Evolutionary conservation across 2,797 vertebrate species (phyloP).

Genomic region (Sebastes melanostomus): DNA sequence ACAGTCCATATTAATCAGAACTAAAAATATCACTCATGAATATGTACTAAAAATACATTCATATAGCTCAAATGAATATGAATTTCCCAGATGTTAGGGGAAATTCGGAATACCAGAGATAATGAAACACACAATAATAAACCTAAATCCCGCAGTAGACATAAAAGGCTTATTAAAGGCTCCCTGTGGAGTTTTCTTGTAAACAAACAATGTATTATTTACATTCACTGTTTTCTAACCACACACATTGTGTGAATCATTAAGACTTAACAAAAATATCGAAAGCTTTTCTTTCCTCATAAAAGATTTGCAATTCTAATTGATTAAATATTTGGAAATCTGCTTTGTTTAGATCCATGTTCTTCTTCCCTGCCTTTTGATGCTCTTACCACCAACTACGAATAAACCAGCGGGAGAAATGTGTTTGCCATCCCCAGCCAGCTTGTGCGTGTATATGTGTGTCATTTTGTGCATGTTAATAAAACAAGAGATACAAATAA

Average conservation of each 20-base stretch:
- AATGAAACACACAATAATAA: slow-evolving; percentile 12
- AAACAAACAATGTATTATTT: slow-evolving; percentile 8
- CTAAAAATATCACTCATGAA: background rate
- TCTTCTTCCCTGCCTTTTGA: background rate
- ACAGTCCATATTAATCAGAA: background rate
- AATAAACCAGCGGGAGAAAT: background rate
- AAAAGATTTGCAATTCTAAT: background rate
- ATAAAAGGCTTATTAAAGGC: slow-evolving; percentile 4
- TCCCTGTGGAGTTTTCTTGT: slow-evolving; percentile 3
- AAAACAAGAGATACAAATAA: background rate
- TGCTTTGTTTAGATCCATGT: background rate
- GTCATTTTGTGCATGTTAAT: background rate
- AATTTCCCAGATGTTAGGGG: background rate
- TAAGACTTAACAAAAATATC: background rate
- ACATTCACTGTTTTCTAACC: background rate
- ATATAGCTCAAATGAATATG: background rate
- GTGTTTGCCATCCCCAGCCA: too few species aligned
- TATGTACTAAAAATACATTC: background rate
- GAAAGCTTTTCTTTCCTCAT: background rate
- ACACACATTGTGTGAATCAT: background rate
- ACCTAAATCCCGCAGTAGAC: background rate
- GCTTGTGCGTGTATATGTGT: background rate
- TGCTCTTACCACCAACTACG: background rate
- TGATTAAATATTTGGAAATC: background rate
- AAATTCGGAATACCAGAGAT: background rate